These are phyloP conservation scores for Melanaphis sacchari DNA, from an alignment of 1,140 invertebrate genomes.

Conservation along the genomic window DNA sequence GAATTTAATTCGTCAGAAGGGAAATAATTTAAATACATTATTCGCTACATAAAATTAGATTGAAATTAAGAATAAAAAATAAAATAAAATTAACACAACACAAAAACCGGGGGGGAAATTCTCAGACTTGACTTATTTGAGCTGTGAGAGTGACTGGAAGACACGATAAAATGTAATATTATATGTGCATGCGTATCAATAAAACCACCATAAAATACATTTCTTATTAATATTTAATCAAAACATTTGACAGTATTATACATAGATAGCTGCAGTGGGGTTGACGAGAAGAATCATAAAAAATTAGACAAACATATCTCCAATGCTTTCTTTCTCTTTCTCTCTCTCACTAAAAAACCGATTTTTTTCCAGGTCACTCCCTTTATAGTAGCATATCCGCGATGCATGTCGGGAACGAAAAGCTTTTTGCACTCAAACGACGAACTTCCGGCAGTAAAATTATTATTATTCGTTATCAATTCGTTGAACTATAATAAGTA, in stretches of 20 bases:
- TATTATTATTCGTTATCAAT: not conserved
- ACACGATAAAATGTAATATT: not conserved
- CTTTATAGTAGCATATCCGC: not conserved
- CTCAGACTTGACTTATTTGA: not conserved
- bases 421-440: not conserved
- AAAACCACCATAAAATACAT: constrained; percentile 10
- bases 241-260: not conserved
- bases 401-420: not conserved
- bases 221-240: not conserved
- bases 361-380: not conserved
- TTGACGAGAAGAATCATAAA: not conserved
- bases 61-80: constrained; percentile 18
- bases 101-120: not conserved
- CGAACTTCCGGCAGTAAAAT: not conserved
- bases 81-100: constrained; percentile 9
- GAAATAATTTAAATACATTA: constrained; percentile 52
- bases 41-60: constrained; percentile 44
- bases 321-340: not conserved
- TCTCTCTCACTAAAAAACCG: not conserved
- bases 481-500: not conserved
- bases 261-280: not conserved
- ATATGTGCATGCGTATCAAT: not conserved
- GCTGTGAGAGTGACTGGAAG: not conserved
- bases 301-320: not conserved
- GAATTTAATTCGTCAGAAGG: not conserved